Percentiles rank a stretch among this genome's conserved stretches.
phyloP scores from a whole-genome alignment of 1,140 invertebrate genomes.

The Telenomus remus region DNA sequence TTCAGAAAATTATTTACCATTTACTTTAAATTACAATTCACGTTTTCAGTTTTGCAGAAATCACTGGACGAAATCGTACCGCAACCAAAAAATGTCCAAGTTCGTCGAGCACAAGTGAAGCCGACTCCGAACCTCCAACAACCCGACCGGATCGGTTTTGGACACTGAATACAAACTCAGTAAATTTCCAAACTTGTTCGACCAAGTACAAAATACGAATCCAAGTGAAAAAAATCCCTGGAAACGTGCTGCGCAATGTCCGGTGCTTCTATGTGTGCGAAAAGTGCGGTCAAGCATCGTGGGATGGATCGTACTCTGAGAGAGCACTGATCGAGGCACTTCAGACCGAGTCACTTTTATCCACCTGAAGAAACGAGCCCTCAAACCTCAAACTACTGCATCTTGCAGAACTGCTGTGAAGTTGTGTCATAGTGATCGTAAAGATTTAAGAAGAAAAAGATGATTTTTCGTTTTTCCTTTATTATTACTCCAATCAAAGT shows the following conservation, averaged over 20 bases:
- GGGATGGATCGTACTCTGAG: constrained; percentile 79
- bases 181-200: constrained; percentile 66
- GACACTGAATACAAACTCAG: constrained; percentile 60
- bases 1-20: not conserved
- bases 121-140: not conserved
- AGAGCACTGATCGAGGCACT: constrained; percentile 67
- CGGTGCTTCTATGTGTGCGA: constrained; percentile 79
- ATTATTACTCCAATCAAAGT: too few relatives aligned
- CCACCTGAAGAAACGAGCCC: too few relatives aligned
- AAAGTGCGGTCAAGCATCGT: constrained; percentile 80
- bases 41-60: too few relatives aligned
- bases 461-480: too few relatives aligned
- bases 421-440: too few relatives aligned
- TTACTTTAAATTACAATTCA: too few relatives aligned
- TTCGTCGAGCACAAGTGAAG: constrained; percentile 10
- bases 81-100: too few relatives aligned
- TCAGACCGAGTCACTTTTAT: constrained; percentile 62
- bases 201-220: constrained; percentile 72
- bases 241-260: constrained; percentile 72
- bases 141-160: constrained; percentile 58
- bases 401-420: too few relatives aligned
- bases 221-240: constrained; percentile 75
- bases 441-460: too few relatives aligned
- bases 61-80: too few relatives aligned
- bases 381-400: too few relatives aligned